phyloP scores from a whole-genome alignment of 2,888 invertebrate genomes.

The Platerodrilus igneus region DNA sequence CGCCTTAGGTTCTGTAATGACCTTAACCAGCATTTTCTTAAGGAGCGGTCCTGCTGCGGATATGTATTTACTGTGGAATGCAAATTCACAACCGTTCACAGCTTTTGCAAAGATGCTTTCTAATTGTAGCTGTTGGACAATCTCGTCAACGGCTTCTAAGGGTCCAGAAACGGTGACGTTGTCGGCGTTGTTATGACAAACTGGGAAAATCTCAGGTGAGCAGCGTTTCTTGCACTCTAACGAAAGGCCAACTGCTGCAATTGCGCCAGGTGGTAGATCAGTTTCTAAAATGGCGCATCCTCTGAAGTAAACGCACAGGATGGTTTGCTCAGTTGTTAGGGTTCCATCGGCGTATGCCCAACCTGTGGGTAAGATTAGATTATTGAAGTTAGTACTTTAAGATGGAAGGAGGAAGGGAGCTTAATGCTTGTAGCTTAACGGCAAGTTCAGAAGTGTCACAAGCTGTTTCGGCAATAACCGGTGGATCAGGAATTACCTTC shows the following conservation, averaged over 20 bases:
- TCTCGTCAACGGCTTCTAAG: conserved; percentile 59
- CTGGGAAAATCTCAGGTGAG: conserved; percentile 75
- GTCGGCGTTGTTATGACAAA: conserved; percentile 93
- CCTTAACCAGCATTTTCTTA: conserved; percentile 68
- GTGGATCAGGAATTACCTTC: no score
- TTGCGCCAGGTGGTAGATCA: conserved; percentile 67
- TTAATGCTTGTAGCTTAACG: no score
- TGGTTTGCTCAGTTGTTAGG: conserved; percentile 89
- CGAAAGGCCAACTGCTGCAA: conserved; percentile 89
- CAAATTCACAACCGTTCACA: conserved; percentile 83
- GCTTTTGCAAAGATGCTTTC: conserved; percentile 79
- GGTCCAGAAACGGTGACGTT: conserved; percentile 94
- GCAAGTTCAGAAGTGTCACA: no score
- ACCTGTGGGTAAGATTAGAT: no score
- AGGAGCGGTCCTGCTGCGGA: conserved; percentile 79
- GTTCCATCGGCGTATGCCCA: conserved; percentile 97
- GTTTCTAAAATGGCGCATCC: conserved; percentile 79
- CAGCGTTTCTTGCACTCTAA: conserved; percentile 69
- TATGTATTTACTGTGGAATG: conserved; percentile 94
- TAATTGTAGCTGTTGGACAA: conserved; percentile 65
- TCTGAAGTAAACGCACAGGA: conserved; percentile 91
- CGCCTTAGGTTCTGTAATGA: conserved; percentile 75
- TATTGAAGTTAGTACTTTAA: no score
- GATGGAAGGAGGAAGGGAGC: no score
- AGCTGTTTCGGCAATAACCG: no score